phyloP scores from a whole-genome alignment of 2,888 invertebrate genomes.

The Caenorhabditis wallacei region DNA sequence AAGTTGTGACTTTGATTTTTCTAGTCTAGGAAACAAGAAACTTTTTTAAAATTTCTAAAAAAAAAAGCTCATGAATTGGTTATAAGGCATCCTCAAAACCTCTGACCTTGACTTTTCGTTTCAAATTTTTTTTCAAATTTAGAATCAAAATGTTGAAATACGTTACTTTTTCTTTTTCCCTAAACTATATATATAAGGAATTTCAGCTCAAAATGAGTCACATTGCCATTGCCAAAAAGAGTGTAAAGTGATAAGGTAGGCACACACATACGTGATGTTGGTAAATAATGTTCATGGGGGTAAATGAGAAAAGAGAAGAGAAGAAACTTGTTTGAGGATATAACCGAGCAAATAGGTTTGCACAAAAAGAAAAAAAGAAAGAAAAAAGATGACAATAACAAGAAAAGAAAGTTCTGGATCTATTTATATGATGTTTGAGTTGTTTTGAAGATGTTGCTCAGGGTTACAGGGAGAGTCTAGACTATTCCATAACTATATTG shows the following conservation, averaged over 20 bases:
- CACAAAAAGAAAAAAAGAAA: not conserved
- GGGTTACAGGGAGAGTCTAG: not conserved
- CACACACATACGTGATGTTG: constrained; percentile 35
- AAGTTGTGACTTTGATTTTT: too few relatives aligned
- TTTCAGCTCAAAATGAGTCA: not conserved
- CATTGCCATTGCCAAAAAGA: constrained; percentile 4
- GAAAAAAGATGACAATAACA: not conserved
- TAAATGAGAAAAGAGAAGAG: constrained; percentile 3
- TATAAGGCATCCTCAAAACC: not conserved
- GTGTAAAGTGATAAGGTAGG: constrained; percentile 23
- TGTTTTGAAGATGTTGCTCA: not conserved
- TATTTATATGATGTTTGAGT: not conserved
- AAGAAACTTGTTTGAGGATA: constrained; percentile 29
- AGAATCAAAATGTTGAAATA: not conserved
- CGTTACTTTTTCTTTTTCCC: not conserved
- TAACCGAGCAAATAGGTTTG: constrained; percentile 16
- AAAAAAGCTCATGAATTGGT: not conserved
- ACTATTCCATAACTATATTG: too few relatives aligned
- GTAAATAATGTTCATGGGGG: constrained; percentile 55
- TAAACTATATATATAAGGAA: not conserved
- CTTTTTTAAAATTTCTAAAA: not conserved
- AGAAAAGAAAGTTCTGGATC: not conserved
- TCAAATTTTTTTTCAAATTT: too few relatives aligned
- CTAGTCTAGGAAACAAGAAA: not conserved
- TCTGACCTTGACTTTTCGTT: not conserved